Evolutionary conservation across 2,888 invertebrate species (phyloP), one percentile per base, ranked within the genome.

Genomic region (Endomychus coccineus): DNA sequence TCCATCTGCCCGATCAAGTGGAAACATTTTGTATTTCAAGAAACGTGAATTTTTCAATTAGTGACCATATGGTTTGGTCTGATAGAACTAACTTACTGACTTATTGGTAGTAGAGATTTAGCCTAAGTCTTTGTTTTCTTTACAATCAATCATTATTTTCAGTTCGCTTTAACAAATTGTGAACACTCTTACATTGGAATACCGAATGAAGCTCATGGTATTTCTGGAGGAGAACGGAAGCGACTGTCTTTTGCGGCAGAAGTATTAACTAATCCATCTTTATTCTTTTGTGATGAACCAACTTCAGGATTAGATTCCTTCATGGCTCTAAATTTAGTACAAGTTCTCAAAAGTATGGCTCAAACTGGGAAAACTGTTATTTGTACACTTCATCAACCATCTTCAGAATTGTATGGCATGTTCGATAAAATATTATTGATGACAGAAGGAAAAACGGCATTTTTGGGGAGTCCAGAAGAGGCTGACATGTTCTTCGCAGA

Each of bases 281-380:
- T 97, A 25, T 79, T 97, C 75, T 91, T 97, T 61, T 95, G 95
- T 61, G 97, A 97, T 57, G 97, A 97, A 57, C 96, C 96, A 0
- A 97, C 96, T 0, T 94, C 94, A 0, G 94, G 96, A 1, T 70
- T 97, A 38, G 97, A 97, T 65, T 92, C 95, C 0, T 95, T 87
- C 56, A 96, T 95, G 91, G 96, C 97, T 0, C 83, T 88, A 58
- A 92, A 86, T 63, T 90, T 96, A 2, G 80, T 92, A 11, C 81
- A 84, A 63, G 74, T 77, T 30, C 66, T 86, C 24, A 85, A 83
- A 64, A 74, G 77, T 22, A 65, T 86, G 37, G 80, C 85, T 1
- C 76, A 76, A 52, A 81, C 80, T 51, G 90, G 92, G 14, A 91
- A 90, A 68, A 92, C 92, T 0, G 82, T 95, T 34, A 75, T 95